A percentile compares a stretch with the other conserved stretches of the same genome.
These are phyloP conservation scores for Drosophila guanche DNA, from an alignment of 1,140 invertebrate genomes.

Conservation along the genomic window DNA sequence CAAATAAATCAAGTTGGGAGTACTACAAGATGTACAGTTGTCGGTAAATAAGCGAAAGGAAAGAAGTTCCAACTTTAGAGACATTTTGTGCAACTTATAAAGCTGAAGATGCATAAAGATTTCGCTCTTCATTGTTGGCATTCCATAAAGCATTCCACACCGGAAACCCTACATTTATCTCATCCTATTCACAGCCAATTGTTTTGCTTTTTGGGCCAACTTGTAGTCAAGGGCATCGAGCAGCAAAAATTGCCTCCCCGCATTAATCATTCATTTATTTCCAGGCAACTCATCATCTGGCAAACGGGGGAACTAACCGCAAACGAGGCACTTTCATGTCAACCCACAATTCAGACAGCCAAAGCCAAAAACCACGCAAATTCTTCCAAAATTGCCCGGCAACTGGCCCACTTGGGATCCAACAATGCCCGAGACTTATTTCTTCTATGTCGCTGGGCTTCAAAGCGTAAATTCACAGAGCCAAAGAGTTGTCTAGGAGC, in stretches of 20 bases:
- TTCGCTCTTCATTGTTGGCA: not conserved
- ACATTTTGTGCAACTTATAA: too few species aligned
- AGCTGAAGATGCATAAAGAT: not conserved
- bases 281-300: constrained; percentile 39
- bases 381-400: constrained; percentile 74
- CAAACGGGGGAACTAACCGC: constrained; percentile 26
- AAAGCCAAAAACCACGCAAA: constrained; percentile 56
- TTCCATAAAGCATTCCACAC: constrained; percentile 1
- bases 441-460: constrained; percentile 25
- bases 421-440: constrained; percentile 49
- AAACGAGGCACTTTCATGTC: constrained; percentile 73
- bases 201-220: constrained; percentile 25
- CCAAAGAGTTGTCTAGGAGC: constrained; percentile 5
- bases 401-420: constrained; percentile 70
- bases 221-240: constrained; percentile 16
- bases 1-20: too few species aligned
- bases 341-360: constrained; percentile 55
- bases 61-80: too few species aligned
- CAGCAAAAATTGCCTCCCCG: too few species aligned
- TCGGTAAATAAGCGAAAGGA: too few species aligned
- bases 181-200: constrained; percentile 7
- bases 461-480: constrained; percentile 30
- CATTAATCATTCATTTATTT: constrained; percentile 34
- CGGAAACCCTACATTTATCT: constrained; percentile 30
- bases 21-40: too few species aligned